Evolutionary conservation across 92 coral and sea anemone species (phyloP).

Genomic region (Nematostella vectensis): DNA sequence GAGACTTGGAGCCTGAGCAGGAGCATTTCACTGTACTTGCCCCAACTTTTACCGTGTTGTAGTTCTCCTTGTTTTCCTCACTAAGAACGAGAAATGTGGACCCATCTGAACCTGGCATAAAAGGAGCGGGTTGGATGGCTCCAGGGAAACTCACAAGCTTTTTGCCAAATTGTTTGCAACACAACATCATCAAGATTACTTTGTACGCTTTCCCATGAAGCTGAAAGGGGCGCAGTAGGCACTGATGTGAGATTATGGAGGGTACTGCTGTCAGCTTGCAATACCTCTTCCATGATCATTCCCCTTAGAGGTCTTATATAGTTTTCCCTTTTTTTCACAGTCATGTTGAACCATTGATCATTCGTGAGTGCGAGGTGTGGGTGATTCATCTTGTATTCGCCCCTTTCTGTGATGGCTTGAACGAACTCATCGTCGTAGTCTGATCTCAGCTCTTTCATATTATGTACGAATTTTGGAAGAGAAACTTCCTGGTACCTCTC

Average conservation of each 20-base stretch:
- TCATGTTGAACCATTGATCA: constrained; percentile 42
- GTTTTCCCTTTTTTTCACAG: constrained; percentile 32
- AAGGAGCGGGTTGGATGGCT: constrained; percentile 42
- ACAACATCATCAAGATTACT: constrained; percentile 35
- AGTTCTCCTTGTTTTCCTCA: constrained; percentile 27
- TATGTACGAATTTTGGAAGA: constrained; percentile 34
- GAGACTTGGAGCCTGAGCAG: constrained; percentile 46
- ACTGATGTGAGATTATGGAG: neutral
- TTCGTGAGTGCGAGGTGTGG: constrained; percentile 22
- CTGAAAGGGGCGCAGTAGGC: constrained; percentile 24
- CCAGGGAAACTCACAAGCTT: constrained; percentile 24
- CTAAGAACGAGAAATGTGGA: constrained; percentile 32
- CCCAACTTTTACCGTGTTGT: constrained; percentile 34
- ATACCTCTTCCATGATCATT: constrained; percentile 38
- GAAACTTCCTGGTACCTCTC: constrained; percentile 32
- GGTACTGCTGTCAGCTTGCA: constrained; percentile 21
- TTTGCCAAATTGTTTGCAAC: constrained; percentile 32
- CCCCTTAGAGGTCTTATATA: constrained; percentile 27
- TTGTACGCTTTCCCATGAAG: constrained; percentile 26
- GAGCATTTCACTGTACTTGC: constrained; percentile 29
- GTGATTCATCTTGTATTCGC: constrained; percentile 36
- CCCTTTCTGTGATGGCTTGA: constrained; percentile 39
- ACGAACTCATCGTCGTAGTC: constrained; percentile 43
- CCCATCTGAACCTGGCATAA: constrained; percentile 13
- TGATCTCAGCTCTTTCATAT: constrained; percentile 35